A percentile compares a stretch with the other conserved stretches of the same genome.
Evolutionary conservation across 2,888 invertebrate species (phyloP).

Genomic region (Cyaniris semiargus): DNA sequence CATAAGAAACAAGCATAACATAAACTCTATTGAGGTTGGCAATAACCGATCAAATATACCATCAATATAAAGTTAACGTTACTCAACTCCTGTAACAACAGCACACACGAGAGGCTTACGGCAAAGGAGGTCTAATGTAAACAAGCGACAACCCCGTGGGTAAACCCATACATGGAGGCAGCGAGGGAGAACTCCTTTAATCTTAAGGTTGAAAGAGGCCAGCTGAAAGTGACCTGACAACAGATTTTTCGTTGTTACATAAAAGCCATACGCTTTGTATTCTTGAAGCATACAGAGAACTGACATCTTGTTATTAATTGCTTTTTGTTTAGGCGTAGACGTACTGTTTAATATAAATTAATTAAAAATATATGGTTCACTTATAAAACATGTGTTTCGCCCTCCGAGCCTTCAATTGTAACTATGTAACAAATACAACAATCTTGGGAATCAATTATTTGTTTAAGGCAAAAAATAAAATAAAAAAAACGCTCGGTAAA

Average conservation of each 20-base stretch:
- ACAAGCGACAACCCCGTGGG: not conserved
- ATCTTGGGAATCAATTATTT: too few species aligned
- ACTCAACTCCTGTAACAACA: slow-evolving; percentile 4
- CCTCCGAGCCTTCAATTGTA: too few species aligned
- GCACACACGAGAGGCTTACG: slow-evolving; percentile 19
- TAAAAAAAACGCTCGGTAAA: too few species aligned
- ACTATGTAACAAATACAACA: too few species aligned
- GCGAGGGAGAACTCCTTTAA: not conserved
- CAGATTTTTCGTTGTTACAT: not conserved
- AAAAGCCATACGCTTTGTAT: not conserved
- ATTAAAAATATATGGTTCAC: too few species aligned
- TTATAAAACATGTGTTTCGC: too few species aligned
- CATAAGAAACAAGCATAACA: too few species aligned
- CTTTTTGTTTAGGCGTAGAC: too few species aligned
- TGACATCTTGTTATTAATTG: not conserved
- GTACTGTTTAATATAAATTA: too few species aligned
- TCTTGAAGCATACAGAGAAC: not conserved
- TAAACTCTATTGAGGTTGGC: not conserved
- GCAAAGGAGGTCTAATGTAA: slow-evolving; percentile 18
- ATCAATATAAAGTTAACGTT: not conserved
- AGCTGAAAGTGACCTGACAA: not conserved
- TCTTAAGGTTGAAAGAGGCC: not conserved
- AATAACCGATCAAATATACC: not conserved
- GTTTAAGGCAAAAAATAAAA: too few species aligned
- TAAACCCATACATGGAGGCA: slow-evolving; percentile 6